A percentile compares a stretch with the other conserved stretches of the same genome.
Evolutionary conservation across 2,888 invertebrate species (phyloP).

Genomic region (Parnassius smintheus): DNA sequence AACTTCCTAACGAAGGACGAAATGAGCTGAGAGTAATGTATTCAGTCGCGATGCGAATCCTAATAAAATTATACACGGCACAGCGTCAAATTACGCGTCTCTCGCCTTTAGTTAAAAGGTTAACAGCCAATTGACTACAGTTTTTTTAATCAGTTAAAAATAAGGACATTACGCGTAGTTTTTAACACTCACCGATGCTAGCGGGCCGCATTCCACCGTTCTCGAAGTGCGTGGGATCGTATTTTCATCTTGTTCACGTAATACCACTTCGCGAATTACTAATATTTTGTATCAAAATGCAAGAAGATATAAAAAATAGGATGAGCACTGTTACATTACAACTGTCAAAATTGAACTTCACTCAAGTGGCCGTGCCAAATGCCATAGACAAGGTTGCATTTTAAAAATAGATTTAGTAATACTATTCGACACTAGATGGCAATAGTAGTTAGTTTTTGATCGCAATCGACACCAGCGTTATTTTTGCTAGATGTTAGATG

Average conservation of each 20-base stretch:
- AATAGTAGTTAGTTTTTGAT: constrained; percentile 21
- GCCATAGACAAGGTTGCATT: constrained; percentile 71
- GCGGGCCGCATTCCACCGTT: constrained; percentile 77
- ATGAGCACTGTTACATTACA: constrained; percentile 77
- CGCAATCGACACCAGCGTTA: no score
- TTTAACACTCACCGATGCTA: constrained; percentile 71
- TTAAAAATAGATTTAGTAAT: constrained; percentile 60
- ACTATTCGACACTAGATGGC: constrained; percentile 62
- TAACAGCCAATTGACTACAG: constrained; percentile 81
- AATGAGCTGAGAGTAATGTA: constrained; percentile 50
- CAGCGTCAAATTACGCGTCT: constrained; percentile 80
- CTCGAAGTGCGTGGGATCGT: constrained; percentile 75
- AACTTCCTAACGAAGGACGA: constrained; percentile 31
- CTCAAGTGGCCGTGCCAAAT: constrained; percentile 69
- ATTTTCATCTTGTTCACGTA: constrained; percentile 81
- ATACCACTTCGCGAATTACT: constrained; percentile 78
- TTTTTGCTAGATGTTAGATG: no score
- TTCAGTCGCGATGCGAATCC: constrained; percentile 66
- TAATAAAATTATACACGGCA: constrained; percentile 80
- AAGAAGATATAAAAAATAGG: constrained; percentile 77
- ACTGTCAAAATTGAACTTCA: constrained; percentile 81
- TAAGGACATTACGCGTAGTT: constrained; percentile 61
- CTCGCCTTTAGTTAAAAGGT: constrained; percentile 82
- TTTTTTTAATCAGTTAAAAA: constrained; percentile 81
- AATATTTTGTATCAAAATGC: constrained; percentile 81